A percentile compares a stretch with the other conserved stretches of the same genome.
phyloP scores from a whole-genome alignment of 2,888 invertebrate species.

The Habrosyne pyritoides region DNA sequence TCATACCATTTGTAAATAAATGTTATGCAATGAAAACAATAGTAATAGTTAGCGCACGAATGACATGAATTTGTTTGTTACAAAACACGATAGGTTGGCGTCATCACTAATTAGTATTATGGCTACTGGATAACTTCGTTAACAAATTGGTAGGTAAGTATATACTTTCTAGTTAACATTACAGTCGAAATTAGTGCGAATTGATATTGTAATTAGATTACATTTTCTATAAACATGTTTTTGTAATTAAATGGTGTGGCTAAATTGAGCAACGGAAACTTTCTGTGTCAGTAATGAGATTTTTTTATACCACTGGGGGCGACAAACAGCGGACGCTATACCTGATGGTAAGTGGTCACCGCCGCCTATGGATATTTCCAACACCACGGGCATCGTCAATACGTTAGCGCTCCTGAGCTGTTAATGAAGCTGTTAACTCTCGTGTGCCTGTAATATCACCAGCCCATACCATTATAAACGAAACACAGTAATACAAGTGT shows the following conservation, averaged over 20 bases:
- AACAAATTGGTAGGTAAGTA: neutral
- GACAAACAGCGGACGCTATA: no score
- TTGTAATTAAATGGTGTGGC: neutral
- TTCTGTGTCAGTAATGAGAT: neutral
- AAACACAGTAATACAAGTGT: no score
- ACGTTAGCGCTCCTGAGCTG: no score
- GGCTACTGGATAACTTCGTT: conserved; percentile 2
- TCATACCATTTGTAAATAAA: neutral
- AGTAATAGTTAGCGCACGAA: neutral
- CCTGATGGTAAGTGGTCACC: no score
- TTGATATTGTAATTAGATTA: neutral
- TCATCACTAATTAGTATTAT: neutral
- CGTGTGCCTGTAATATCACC: no score
- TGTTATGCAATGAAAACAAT: neutral
- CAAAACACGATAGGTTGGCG: neutral
- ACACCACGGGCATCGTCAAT: no score
- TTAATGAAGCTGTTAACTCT: no score
- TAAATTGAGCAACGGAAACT: neutral
- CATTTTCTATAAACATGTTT: neutral
- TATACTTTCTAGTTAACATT: neutral
- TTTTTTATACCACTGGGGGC: no score
- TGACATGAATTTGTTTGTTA: neutral
- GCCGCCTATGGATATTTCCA: no score
- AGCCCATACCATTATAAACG: no score
- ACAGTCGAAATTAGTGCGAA: neutral